phyloP scores from a whole-genome alignment of 2,797 vertebrate species.

The Momotus momota region DNA sequence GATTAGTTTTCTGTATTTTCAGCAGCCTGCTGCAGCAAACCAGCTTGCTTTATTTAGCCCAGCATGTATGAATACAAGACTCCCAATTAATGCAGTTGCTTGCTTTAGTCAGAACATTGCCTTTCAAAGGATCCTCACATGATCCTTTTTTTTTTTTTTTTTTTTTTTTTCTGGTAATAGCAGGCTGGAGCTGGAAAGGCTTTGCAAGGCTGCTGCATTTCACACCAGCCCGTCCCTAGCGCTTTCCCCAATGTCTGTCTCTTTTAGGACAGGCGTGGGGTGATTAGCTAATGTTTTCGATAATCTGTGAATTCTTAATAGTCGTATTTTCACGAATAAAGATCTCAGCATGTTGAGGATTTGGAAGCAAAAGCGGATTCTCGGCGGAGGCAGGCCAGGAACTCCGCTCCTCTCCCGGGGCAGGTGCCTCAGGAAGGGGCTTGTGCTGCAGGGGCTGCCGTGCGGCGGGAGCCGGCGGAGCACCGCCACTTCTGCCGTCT shows the following conservation, averaged over 20 bases:
- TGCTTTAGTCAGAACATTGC: slow-evolving; percentile 52
- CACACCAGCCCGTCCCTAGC: slow-evolving; percentile 53
- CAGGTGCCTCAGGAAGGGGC: neutral
- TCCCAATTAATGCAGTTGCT: slow-evolving; percentile 69
- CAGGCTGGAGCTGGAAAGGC: slow-evolving; percentile 43
- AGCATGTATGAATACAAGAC: slow-evolving; percentile 73
- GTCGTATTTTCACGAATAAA: slow-evolving; percentile 42
- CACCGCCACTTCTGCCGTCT: neutral
- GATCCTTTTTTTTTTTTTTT: slow-evolving; percentile 40
- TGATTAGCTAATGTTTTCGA: slow-evolving; percentile 65
- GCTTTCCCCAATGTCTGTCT: neutral
- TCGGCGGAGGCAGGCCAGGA: neutral
- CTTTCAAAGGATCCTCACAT: slow-evolving; percentile 69
- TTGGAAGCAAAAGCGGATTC: neutral
- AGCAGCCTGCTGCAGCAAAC: slow-evolving; percentile 63
- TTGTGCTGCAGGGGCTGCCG: neutral
- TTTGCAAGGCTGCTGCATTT: slow-evolving; percentile 55
- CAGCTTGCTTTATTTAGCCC: slow-evolving; percentile 74
- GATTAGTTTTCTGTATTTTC: slow-evolving; percentile 55
- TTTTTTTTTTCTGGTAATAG: neutral
- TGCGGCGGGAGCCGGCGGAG: neutral
- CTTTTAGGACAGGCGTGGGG: slow-evolving; percentile 35
- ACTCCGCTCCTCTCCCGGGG: neutral
- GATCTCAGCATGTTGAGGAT: neutral
- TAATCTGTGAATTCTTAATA: slow-evolving; percentile 65